Conservation (phyloP, 2,888 invertebrate species). For the Drosophila antonietae region DNA sequence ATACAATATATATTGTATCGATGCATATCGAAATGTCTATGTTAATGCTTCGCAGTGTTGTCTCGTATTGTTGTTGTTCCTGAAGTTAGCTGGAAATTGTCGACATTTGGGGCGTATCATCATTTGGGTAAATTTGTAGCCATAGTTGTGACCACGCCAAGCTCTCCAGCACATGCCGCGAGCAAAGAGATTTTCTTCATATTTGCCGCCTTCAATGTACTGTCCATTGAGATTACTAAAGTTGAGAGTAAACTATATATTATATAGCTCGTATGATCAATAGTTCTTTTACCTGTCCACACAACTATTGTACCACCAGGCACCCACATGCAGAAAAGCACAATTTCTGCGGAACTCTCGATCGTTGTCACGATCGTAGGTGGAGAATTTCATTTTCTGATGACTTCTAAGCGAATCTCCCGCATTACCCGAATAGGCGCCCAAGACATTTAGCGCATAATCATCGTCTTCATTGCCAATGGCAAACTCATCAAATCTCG, state of each 20-base stretch:
- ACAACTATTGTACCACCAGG: constrained; percentile 91
- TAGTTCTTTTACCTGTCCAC: constrained; percentile 86
- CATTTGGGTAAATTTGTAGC: constrained; percentile 87
- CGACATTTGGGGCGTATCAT: constrained; percentile 86
- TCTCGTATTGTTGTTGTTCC: constrained; percentile 1
- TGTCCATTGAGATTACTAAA: constrained; percentile 88
- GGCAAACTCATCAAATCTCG: constrained; percentile 88
- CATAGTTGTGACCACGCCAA: constrained; percentile 88
- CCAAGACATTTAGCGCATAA: constrained; percentile 88
- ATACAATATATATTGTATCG: neutral
- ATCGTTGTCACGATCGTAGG: constrained; percentile 89
- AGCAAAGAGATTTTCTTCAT: constrained; percentile 83
- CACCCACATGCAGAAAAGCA: constrained; percentile 88
- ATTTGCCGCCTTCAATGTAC: constrained; percentile 72
- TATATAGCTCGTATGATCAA: neutral
- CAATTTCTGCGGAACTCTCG: constrained; percentile 87
- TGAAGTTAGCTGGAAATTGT: constrained; percentile 29
- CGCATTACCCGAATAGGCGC: constrained; percentile 87
- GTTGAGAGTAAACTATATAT: neutral
- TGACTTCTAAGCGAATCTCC: constrained; percentile 89
- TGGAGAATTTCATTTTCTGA: constrained; percentile 89
- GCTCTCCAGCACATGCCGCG: constrained; percentile 90
- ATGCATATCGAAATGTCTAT: neutral
- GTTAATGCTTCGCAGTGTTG: constrained; percentile 22
- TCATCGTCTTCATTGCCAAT: constrained; percentile 88